Base-by-base conservation (phyloP, 2,797 vertebrate genomes). In the Hozukius guyotensis region DNA sequence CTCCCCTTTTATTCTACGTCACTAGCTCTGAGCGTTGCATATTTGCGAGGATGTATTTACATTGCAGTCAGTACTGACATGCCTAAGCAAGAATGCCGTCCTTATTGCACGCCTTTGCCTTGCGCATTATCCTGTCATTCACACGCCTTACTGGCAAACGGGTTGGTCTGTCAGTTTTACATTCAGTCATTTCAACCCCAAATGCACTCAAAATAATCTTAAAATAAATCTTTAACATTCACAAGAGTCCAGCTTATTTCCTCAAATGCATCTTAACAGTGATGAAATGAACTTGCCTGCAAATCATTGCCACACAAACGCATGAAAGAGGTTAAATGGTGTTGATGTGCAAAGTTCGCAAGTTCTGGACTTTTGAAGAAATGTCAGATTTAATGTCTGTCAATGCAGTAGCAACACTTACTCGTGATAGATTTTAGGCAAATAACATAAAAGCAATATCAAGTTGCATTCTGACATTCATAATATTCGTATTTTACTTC, bases 381-480 rank as follows among this genome's bases (percentile, higher is more conserved):
- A 84, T 82, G 86, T 84, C 90, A 88, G 55, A 52, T 85, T 83
- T 85, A 87, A 88, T 93, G 82, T 82, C 52, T 66, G 68, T 87
- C 90, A 87, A 3, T 70, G 62, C 66, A 74, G 24, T 8, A 11
- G 63, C 38, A 72, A 62, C 56, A 29, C 31, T 59, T 38, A n/a
- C 52, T 75, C 38, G 22, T 57, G 53, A 79, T 78, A 66, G 75
- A 83, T 83, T 68, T 49, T 32, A 34, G 32, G 24, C 73, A 85
- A 80, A 86, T 74, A 80, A 81, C 38, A 82, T 81, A 75, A 92
- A 81, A 77, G 53, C 79, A 70, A 73, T 60, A 77, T 82, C 32
- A 84, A 79, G 83, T 68, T 62, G 61, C 75, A 71, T 81, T 62
- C 80, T 85, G 76, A 88, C 82, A 84, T 87, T 87, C 52, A 78